Evolutionary conservation across 2,888 invertebrate genomes (phyloP), one percentile per base, ranked within the genome.

Genomic region (Drosophila rellima): DNA sequence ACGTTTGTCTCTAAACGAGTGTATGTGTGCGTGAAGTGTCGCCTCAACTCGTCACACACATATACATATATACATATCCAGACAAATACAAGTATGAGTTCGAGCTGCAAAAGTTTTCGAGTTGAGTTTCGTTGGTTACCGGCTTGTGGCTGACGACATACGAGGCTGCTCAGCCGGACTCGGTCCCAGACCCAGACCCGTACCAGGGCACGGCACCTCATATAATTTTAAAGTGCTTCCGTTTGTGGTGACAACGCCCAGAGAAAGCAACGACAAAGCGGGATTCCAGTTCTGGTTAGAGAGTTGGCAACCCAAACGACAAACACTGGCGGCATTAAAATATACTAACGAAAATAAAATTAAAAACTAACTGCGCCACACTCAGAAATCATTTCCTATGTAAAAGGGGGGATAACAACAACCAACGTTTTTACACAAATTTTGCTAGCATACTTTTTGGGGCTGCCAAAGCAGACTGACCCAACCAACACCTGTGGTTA

Each of bases 221-320:
- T 89, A 89, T 87, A 85, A 85, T 85, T 85, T 85, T 89, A 85
- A 85, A 85, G 85, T 89, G 89, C 85, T 85, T 85, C 85, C 85
- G 85, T 80, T 85, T 85, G 89, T 80, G 89, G 89, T 70, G 70
- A 71, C 79, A 79, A 64, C 67, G 75, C 59, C 71, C 64, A 61
- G 64, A 64, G 74, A 65, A 44, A 55, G 48, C 45, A 40, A 44
- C 29, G 35, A 54, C 26, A 35, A 33, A 40, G 39, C 44, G 72
- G 60, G 31, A 54, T 44, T 61, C 17, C 37, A 52, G 77, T 40
- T 77, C 15, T 72, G 73, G 57, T 62, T 77, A 40, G 51, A 42
- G 66, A 52, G 59, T 44, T 73, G 70, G 50, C 70, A 62, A 50
- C 76, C 82, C 40, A 73, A 71, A 73, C 77, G 77, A 79, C 82